A percentile compares a stretch with the other conserved stretches of the same genome.
phyloP scores from a whole-genome alignment of 2,113 vertebrate genomes.

The Myotis brandtii region DNA sequence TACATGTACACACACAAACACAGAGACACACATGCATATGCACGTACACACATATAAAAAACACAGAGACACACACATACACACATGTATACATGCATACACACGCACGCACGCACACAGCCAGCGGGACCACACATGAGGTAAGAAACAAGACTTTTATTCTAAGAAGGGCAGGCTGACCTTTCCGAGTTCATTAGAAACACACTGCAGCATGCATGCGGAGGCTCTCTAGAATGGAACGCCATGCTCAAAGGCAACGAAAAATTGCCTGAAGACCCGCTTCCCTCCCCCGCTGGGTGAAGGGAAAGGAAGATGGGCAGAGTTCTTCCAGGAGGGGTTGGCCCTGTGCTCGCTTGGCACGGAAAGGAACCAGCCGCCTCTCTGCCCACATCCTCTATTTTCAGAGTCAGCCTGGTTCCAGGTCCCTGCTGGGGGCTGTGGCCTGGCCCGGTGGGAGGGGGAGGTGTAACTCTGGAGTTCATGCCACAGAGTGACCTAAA shows the following conservation, averaged over 20 bases:
- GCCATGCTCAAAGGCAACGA: neutral
- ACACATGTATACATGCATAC: neutral
- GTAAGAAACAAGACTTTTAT: neutral
- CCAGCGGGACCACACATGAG: neutral
- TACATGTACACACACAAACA: too few species aligned
- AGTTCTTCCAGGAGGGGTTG: slow-evolving; percentile 10
- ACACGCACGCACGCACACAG: neutral
- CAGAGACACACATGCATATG: too few species aligned
- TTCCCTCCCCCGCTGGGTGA: neutral
- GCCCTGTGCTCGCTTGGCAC: neutral
- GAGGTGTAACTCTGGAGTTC: neutral
- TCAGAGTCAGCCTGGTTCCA: neutral
- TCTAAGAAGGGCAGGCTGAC: slow-evolving; percentile 32
- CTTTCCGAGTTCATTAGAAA: slow-evolving; percentile 43
- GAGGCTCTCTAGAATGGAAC: neutral
- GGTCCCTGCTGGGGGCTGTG: neutral
- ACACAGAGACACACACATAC: neutral
- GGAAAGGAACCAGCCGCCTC: neutral
- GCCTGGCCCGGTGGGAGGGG: neutral
- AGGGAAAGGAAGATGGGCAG: neutral
- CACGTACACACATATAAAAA: neutral
- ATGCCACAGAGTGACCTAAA: neutral
- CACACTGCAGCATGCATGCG: neutral
- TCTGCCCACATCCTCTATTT: neutral
- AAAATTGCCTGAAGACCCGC: neutral